Base-by-base conservation (phyloP, 2,113 vertebrate genomes). In the Callochromis pleurospilus region DNA sequence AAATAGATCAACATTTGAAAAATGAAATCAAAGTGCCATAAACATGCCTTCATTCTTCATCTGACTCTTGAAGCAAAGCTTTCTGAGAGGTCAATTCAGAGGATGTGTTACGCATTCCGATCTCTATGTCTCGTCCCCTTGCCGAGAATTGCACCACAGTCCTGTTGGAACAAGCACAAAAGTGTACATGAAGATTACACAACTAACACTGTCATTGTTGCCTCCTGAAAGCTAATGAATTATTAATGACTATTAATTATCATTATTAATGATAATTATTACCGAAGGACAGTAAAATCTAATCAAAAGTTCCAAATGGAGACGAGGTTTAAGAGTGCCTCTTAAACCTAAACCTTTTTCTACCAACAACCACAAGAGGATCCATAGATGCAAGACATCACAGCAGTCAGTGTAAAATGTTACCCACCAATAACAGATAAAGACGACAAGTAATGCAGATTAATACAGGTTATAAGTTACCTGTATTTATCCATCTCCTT, bases 61-160 rank as follows among this genome's bases (percentile, higher is more conserved):
- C 97, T 1, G 96, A 96, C 17, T 95, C 95, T 53, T 95, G 93
- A 2, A 97, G 96, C 87, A 97, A 90, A 81, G 95, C 95, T 86
- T 97, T 96, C 56, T 96, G 93, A 9, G 95, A 94, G 68, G 54
- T 93, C 4, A 80, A 47, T 8, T 89, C 86, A 3, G 68, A 60
- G 0, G 86, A 86, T 17, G 90, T 94, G 4, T 90, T 95, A 70
- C 92, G 89, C 88, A 96, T 94, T 79, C 95, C 88, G 3, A 97
- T 93, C 89, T 97, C 96, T 2, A 95, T 85, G 73, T 95, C 92
- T 3, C 26, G 51, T 15, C 49, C 60, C 10, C 13, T 81, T 47
- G 4, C 36, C 2, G 89, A 81, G 38, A 84, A 89, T 84, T 91
- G 65, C 26, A 58, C 94, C 60, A 90, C 42, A 6, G 26, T 68